Evolutionary conservation across 2,113 vertebrate species (phyloP).

Genomic region (Macaca fascicularis): T2T-MFA8v1.1 NC_088385.1:99320501-99321000

Average conservation of each 20-base stretch:
- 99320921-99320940: conserved; percentile 84
- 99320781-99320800: conserved; percentile 83
- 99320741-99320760: conserved; percentile 85
- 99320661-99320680: conserved; percentile 86
- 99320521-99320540: conserved; percentile 58
- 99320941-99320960: conserved; percentile 81
- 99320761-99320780: conserved; percentile 84
- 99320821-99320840: conserved; percentile 84
- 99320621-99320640: conserved; percentile 82
- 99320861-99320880: conserved; percentile 81
- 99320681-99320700: conserved; percentile 87
- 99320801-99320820: conserved; percentile 75
- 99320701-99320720: conserved; percentile 85
- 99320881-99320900: conserved; percentile 76
- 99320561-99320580: conserved; percentile 82
- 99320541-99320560: conserved; percentile 76
- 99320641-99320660: conserved; percentile 81
- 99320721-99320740: conserved; percentile 83
- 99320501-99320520: not conserved
- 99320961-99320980: conserved; percentile 82
- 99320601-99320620: conserved; percentile 86
- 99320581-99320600: conserved; percentile 89
- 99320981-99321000: conserved; percentile 81
- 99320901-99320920: conserved; percentile 66
- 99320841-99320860: conserved; percentile 81